phyloP scores from a whole-genome alignment of 2,113 vertebrate genomes.

The Steatornis caripensis region DNA sequence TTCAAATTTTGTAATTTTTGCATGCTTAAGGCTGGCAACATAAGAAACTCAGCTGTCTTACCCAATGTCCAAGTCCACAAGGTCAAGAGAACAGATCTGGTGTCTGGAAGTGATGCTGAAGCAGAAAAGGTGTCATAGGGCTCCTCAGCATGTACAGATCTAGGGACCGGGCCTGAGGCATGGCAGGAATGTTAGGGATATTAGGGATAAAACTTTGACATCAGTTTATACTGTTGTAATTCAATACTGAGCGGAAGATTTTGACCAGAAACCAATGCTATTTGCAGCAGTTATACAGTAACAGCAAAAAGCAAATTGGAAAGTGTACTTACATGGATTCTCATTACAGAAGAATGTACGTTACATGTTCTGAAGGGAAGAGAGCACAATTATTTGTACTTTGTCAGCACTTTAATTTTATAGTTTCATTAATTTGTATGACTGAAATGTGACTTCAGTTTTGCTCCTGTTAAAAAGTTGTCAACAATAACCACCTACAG shows the following conservation, averaged over 20 bases:
- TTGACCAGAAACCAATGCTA: not conserved
- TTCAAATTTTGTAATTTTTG: not conserved
- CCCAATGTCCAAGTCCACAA: not conserved
- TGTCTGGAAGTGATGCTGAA: not conserved
- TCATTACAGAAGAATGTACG: not conserved
- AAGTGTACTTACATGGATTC: not conserved
- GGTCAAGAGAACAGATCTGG: not conserved
- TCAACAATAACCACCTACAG: not conserved
- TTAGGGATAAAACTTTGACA: not conserved
- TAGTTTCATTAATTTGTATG: not conserved
- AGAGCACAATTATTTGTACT: not conserved
- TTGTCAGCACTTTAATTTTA: not conserved
- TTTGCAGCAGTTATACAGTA: not conserved
- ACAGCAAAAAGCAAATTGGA: not conserved
- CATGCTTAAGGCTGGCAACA: not conserved
- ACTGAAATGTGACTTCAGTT: not conserved
- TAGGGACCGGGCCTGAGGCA: accelerated
- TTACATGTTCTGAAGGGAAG: not conserved
- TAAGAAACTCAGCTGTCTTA: not conserved
- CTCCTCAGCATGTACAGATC: not conserved
- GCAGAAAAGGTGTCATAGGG: not conserved
- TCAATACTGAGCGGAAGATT: not conserved
- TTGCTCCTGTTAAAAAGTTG: not conserved
- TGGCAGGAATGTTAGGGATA: not conserved
- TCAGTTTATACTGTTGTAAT: not conserved